Evolutionary conservation across 2,113 vertebrate species (phyloP).

Genomic region (Toxostoma redivivum): DNA sequence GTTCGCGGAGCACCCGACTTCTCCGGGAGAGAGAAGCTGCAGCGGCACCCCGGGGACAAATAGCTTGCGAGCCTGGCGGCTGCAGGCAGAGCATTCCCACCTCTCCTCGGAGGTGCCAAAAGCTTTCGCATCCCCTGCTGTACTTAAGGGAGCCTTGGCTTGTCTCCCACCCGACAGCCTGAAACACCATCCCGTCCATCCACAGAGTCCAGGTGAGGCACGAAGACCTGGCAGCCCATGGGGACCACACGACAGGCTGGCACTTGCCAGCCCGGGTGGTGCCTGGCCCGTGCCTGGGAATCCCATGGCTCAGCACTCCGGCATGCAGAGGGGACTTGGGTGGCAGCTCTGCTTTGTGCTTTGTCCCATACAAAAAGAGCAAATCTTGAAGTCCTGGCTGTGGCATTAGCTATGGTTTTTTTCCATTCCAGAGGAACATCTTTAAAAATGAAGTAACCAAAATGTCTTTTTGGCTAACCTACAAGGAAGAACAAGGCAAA

Average conservation of each 20-base stretch:
- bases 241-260: background rate
- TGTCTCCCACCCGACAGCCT: background rate
- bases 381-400: background rate
- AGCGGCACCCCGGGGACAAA: background rate
- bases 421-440: background rate
- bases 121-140: background rate
- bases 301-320: background rate
- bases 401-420: background rate
- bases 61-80: background rate
- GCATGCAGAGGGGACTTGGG: fast-evolving
- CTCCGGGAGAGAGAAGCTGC: background rate
- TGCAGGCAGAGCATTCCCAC: background rate
- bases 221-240: fast-evolving
- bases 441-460: background rate
- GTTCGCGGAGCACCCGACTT: background rate
- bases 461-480: background rate
- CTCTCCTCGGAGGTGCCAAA: constrained; percentile 29
- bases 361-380: fast-evolving
- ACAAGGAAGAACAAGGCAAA: background rate
- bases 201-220: background rate
- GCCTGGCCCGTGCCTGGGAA: fast-evolving
- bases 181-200: background rate
- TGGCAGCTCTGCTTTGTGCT: background rate
- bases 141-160: background rate
- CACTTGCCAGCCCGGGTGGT: background rate